Percentiles rank a stretch among this genome's conserved stretches.
phyloP scores from a whole-genome alignment of 2,888 invertebrate species.

The Sarcophaga caerulescens region DNA sequence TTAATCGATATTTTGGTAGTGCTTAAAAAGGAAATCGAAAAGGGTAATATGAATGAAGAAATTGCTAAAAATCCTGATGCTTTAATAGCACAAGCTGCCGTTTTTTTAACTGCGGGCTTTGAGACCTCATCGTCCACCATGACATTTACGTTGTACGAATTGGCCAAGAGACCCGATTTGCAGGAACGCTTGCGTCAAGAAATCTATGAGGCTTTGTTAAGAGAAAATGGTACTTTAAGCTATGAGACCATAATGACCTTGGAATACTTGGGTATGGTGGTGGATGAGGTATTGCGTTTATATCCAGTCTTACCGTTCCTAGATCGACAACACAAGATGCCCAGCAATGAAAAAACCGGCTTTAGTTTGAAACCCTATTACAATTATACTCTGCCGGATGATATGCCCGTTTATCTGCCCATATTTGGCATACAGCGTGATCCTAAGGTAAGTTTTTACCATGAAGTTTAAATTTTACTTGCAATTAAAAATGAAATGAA shows the following conservation, averaged over 20 bases:
- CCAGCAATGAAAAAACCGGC: constrained; percentile 63
- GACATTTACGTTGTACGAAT: constrained; percentile 80
- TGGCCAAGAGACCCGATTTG: constrained; percentile 79
- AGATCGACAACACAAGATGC: constrained; percentile 76
- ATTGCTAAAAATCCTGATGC: constrained; percentile 74
- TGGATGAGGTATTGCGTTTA: constrained; percentile 78
- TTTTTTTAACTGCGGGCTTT: constrained; percentile 79
- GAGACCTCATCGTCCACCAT: constrained; percentile 81
- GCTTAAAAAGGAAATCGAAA: constrained; percentile 76
- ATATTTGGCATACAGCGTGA: constrained; percentile 78
- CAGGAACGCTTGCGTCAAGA: constrained; percentile 81
- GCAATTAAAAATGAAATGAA: not conserved
- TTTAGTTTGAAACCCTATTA: constrained; percentile 76
- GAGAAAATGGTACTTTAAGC: constrained; percentile 77
- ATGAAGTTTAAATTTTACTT: not conserved
- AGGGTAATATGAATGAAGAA: constrained; percentile 65
- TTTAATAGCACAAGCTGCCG: constrained; percentile 78
- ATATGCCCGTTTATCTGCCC: constrained; percentile 78
- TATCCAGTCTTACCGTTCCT: constrained; percentile 80
- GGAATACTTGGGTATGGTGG: constrained; percentile 81
- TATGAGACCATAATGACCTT: constrained; percentile 81
- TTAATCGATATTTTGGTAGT: constrained; percentile 82
- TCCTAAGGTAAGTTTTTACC: constrained; percentile 74
- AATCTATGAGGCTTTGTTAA: constrained; percentile 77
- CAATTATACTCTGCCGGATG: constrained; percentile 74